Evolutionary conservation across 2,797 vertebrate genomes (phyloP), one percentile per base, ranked within the genome.

Genomic region (Aphelocoma californica): DNA sequence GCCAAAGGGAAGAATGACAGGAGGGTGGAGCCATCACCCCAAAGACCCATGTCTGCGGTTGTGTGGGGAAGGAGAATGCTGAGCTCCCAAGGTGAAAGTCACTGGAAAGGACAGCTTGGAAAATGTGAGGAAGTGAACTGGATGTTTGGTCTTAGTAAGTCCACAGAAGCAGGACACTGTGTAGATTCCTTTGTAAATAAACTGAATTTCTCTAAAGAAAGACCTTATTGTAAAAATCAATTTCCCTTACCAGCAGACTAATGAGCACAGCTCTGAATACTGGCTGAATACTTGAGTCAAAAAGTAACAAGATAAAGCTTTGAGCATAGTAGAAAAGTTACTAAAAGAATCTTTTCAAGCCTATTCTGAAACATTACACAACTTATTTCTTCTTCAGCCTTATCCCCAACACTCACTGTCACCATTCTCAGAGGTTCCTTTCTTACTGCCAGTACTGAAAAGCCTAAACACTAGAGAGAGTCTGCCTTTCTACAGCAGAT

Each of bases 331-430:
- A 74, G 65, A 73, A 91, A 65, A 47, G 36, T 89, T 89, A 45
- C 72, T 83, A 71, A 92, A 96, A 89, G 21, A 73, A 58, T 87
- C 20, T 94, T 88, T 95, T 89, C 64, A 94, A 80, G 51, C 26
- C 48, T 70, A 38, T 80, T 84, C 60, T 93, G 74, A 53, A 84
- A 81, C 50, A 64, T 67, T 73, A 60, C 56, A 88, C 36, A 93
- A 79, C 44, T 79, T 72, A 62, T 32, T 94, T 91, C 71, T 89
- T 81, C 64, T 91, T 60, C 61, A 92, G 60, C 21, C 26, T 86
- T 90, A 84, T 62, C 19, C 44, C 26, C 29, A 86, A 0, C 0
- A 3, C 57, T 96, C 14, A 34, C 53, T 77, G 53, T 60, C 69
- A 61, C 34, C 0, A 0, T 85, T 73, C 61, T 89, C 61, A 66